These are phyloP conservation scores for Melanaphis sacchari DNA, from an alignment of 1,140 invertebrate genomes.

Conservation along the genomic window DNA sequence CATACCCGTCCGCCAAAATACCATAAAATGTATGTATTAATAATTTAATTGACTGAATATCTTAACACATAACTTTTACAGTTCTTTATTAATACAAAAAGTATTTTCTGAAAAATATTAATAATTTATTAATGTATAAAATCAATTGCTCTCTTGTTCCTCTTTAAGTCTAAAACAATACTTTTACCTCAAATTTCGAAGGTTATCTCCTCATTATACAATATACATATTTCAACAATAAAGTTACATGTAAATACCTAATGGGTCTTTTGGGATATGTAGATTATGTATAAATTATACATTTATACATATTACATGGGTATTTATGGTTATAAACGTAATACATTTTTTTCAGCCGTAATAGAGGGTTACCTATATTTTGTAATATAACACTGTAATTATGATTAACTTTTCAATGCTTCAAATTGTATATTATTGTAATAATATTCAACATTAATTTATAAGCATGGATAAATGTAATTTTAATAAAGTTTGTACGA, in stretches of 20 bases:
- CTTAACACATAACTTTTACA: background rate
- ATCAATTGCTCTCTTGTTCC: background rate
- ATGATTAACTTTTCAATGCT: background rate
- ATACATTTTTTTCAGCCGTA: background rate
- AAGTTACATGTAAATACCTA: conserved; percentile 1
- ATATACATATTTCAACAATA: background rate
- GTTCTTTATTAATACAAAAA: background rate
- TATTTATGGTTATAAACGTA: background rate
- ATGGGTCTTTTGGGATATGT: conserved; percentile 4
- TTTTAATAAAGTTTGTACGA: background rate
- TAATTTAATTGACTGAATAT: background rate
- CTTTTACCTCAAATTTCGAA: background rate
- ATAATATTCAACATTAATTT: background rate
- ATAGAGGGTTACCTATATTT: background rate
- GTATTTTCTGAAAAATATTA: background rate
- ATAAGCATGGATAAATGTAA: background rate
- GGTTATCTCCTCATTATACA: background rate
- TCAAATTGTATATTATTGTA: background rate
- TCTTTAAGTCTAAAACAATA: conserved; percentile 9
- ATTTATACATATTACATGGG: background rate
- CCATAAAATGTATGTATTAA: background rate
- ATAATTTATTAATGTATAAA: background rate
- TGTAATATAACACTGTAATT: background rate
- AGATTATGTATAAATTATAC: background rate
- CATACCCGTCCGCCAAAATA: background rate